Conservation (phyloP, 2,797 vertebrate genomes). For the Eupleurogrammus muticus region DNA sequence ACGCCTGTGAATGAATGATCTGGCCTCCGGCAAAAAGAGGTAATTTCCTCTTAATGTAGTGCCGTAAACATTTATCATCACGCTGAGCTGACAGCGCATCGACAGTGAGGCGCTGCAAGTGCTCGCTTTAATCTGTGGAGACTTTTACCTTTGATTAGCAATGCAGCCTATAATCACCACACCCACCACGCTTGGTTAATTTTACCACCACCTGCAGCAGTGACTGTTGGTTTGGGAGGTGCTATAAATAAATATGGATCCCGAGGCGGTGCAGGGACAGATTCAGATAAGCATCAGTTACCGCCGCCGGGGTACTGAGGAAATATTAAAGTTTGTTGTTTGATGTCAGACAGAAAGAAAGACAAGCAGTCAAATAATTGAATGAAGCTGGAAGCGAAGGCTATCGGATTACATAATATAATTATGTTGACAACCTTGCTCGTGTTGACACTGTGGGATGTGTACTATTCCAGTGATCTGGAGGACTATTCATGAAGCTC, state of each 20-base stretch:
- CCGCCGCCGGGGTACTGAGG: constrained; percentile 13
- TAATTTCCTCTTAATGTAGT: constrained; percentile 81
- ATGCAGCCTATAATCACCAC: constrained; percentile 37
- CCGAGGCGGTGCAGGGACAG: constrained; percentile 11
- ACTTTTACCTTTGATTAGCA: constrained; percentile 63
- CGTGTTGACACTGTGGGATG: constrained; percentile 61
- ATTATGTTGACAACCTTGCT: constrained; percentile 61
- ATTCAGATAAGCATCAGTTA: constrained; percentile 36
- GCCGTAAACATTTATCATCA: constrained; percentile 81
- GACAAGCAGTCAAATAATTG: constrained; percentile 14
- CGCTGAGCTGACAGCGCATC: constrained; percentile 54
- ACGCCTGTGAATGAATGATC: constrained; percentile 73
- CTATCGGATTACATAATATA: constrained; percentile 54
- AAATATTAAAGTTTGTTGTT: constrained; percentile 37
- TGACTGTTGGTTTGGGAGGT: constrained; percentile 41
- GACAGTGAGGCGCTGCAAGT: constrained; percentile 46
- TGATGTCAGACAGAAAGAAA: constrained; percentile 18
- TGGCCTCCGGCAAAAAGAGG: constrained; percentile 74
- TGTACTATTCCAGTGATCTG: constrained; percentile 53
- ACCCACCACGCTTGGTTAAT: constrained; percentile 48
- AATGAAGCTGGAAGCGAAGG: constrained; percentile 41
- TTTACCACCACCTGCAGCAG: constrained; percentile 39
- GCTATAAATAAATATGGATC: constrained; percentile 44
- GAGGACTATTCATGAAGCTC: constrained; percentile 60
- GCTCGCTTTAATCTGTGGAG: constrained; percentile 57